Evolutionary conservation across 1,140 invertebrate genomes (phyloP).

Genomic region (Eumeta japonica): DNA sequence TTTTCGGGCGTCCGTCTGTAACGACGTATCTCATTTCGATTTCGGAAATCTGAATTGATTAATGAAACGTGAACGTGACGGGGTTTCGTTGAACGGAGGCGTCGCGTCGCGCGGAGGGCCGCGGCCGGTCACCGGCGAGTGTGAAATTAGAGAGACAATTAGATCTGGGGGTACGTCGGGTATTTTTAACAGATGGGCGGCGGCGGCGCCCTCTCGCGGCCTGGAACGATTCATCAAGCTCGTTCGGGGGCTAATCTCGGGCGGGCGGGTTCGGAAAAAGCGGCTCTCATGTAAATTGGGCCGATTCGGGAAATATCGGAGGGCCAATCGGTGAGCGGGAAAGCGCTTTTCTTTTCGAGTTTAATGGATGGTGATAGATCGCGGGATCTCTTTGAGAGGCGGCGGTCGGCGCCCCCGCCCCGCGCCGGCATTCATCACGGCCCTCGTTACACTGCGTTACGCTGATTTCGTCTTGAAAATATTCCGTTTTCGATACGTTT

Average conservation of each 20-base stretch:
- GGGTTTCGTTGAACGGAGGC: no score
- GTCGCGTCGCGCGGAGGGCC: no score
- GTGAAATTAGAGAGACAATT: conserved; percentile 59
- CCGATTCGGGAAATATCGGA: conserved; percentile 30
- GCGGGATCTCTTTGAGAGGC: conserved; percentile 41
- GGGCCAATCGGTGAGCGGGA: conserved; percentile 50
- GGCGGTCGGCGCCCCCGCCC: no score
- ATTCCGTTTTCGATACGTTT: no score
- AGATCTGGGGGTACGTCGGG: conserved; percentile 51
- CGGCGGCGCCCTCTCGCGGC: conserved; percentile 22
- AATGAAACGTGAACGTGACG: no score
- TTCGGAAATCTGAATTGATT: no score
- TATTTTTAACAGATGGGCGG: conserved; percentile 58
- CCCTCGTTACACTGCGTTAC: no score
- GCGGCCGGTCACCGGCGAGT: no score
- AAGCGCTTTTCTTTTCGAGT: conserved; percentile 56
- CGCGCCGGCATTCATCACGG: no score
- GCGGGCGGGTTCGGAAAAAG: conserved; percentile 45
- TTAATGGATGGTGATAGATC: conserved; percentile 59
- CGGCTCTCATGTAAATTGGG: conserved; percentile 58
- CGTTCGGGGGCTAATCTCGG: conserved; percentile 56
- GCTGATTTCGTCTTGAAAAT: conserved; percentile 49
- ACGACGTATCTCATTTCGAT: no score
- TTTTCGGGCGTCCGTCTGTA: no score
- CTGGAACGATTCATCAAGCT: conserved; percentile 54